Percentiles rank a stretch among this genome's conserved stretches.
These are phyloP conservation scores for Tetrao urogallus DNA, from an alignment of 2,113 vertebrate species.

Conservation along the genomic window DNA sequence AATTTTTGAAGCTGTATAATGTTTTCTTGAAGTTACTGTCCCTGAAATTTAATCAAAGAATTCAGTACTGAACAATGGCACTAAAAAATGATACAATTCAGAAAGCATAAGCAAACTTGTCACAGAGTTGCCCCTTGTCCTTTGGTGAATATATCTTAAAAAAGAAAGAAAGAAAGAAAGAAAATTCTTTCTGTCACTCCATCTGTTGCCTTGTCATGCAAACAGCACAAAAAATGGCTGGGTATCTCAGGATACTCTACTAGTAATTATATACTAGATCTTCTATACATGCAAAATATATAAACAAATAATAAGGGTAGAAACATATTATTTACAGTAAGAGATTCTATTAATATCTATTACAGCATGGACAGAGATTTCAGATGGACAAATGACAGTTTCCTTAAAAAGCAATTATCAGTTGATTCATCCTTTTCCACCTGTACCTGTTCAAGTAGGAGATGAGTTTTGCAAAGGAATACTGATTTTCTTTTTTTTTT, in stretches of 20 bases:
- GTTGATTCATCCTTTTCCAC: neutral
- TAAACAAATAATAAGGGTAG: neutral
- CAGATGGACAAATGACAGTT: constrained; percentile 45
- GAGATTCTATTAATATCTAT: constrained; percentile 35
- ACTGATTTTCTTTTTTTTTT: neutral
- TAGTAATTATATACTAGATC: constrained; percentile 24
- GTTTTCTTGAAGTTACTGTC: constrained; percentile 54
- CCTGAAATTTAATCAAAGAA: constrained; percentile 42
- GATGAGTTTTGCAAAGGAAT: neutral
- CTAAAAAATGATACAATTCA: constrained; percentile 37
- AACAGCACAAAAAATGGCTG: neutral
- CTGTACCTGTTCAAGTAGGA: constrained; percentile 43
- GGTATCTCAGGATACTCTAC: neutral
- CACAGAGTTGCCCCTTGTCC: constrained; percentile 20
- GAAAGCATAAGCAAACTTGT: neutral
- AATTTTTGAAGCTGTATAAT: constrained; percentile 29
- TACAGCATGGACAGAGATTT: constrained; percentile 32
- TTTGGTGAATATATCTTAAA: constrained; percentile 16
- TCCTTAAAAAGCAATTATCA: constrained; percentile 43
- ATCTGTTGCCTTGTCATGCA: neutral
- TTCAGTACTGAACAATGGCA: constrained; percentile 38
- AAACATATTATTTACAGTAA: constrained; percentile 46
- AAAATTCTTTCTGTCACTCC: neutral
- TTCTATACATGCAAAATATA: constrained; percentile 39
- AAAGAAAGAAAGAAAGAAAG: neutral